These are phyloP conservation scores for Pionites leucogaster DNA, from an alignment of 2,113 vertebrate species.

Conservation along the genomic window DNA sequence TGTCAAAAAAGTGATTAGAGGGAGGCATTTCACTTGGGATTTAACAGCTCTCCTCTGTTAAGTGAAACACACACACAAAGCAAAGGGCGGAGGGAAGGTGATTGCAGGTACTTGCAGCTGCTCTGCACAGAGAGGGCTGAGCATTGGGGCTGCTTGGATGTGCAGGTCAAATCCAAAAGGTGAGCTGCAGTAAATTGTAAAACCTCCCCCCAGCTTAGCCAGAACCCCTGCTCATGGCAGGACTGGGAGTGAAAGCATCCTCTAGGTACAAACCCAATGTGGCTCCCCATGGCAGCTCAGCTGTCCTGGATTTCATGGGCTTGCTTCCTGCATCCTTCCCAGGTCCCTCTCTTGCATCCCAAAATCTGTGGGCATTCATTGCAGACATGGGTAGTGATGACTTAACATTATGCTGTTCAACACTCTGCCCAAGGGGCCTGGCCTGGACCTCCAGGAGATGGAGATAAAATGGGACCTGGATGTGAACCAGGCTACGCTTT, in stretches of 20 bases:
- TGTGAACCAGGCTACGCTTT: not conserved
- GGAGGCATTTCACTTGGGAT: not conserved
- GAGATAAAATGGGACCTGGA: not conserved
- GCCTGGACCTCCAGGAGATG: not conserved
- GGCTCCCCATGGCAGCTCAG: not conserved
- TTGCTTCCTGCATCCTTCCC: not conserved
- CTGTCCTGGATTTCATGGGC: not conserved
- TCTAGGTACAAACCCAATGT: rapidly evolving
- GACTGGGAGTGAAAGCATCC: not conserved
- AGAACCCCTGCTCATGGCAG: not conserved
- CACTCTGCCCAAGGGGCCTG: rapidly evolving
- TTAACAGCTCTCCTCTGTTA: not conserved
- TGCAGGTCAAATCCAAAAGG: not conserved
- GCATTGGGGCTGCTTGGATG: not conserved
- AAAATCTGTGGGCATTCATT: not conserved
- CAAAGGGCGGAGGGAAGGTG: not conserved
- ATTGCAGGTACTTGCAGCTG: not conserved
- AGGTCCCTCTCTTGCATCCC: not conserved
- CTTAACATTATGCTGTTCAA: not conserved
- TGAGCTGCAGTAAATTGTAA: not conserved
- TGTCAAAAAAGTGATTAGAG: conserved; percentile 2
- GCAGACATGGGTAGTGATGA: not conserved
- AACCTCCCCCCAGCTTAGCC: not conserved
- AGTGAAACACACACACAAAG: not conserved
- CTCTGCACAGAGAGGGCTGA: not conserved